Base-by-base conservation (phyloP, 2,888 invertebrate species). In the Clitarchus hookeri region DNA sequence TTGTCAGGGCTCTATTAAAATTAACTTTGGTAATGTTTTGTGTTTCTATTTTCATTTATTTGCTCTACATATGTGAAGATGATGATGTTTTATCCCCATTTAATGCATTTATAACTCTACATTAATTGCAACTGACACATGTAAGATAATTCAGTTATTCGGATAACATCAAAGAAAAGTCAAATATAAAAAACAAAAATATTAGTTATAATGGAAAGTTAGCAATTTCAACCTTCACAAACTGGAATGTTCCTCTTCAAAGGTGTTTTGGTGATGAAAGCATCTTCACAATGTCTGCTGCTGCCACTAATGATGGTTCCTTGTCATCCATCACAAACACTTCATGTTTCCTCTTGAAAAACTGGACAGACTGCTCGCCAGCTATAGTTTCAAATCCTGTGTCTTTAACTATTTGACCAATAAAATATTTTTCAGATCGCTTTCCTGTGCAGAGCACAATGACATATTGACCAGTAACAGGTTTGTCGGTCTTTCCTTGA, bases 21-120 rank as follows among this genome's bases (percentile, higher is more conserved):
- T 65, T 65, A 65, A 65, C 11, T 65, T 16, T 65, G 65, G 65
- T 65, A 65, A 65, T 65, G 11, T 65, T 65, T 65, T 65, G 65
- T 65, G 65, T 65, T 65, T 65, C 65, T 16, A 65, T 65, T 65
- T 65, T 19, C 65, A 65, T 65, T 65, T 65, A 65, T 65, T 65
- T 9, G 65, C n/a, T 65, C 65, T 12, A 12, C 16, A 65, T 65
- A 65, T 65, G 6, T 12, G 11, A 65, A 12, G 65, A 65, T 65
- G 16, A 65, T 65, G 16, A 16, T 65, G 65, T 65, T 65, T 65
- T 19, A 65, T 65, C 65, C 16, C 65, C 6, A 9, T 48, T 48
- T 48, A 48, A 48, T 48, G 48, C 48, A 48, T 48, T 48, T n/a
- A 12, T 48, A 48, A 48, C 48, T 48, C 12, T 48, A 6, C 48